A percentile compares a stretch with the other conserved stretches of the same genome.
Conservation (phyloP, 2,797 vertebrate genomes). For the Sciurus vulgaris region DNA sequence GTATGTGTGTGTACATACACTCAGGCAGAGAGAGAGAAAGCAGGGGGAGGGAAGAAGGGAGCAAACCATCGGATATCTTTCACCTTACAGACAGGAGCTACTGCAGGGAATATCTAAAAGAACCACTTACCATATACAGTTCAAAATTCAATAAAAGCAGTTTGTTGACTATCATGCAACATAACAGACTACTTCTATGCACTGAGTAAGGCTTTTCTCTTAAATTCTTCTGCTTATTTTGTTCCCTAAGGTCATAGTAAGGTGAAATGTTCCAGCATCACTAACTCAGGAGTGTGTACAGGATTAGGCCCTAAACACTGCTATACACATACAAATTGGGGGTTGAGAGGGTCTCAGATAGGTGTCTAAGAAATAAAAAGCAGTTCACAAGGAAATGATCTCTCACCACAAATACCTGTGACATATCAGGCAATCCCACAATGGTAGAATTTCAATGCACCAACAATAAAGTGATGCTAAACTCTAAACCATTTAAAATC, state of each 20-base stretch:
- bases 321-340: background rate
- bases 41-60: too few species aligned
- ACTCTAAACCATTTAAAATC: background rate
- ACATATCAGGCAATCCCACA: background rate
- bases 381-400: background rate
- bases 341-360: background rate
- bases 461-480: background rate
- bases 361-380: constrained; percentile 7
- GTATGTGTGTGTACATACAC: too few species aligned
- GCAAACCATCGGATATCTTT: background rate
- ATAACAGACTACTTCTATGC: background rate
- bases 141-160: constrained; percentile 22
- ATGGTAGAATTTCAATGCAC: background rate
- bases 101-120: background rate
- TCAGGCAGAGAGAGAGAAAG: background rate
- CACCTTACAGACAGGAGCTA: background rate
- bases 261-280: background rate
- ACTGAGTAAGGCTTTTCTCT: background rate
- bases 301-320: background rate
- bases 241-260: background rate
- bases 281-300: background rate
- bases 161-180: background rate
- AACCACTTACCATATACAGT: background rate
- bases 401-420: background rate
- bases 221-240: background rate